Evolutionary conservation across 2,113 vertebrate species (phyloP), one percentile per base, ranked within the genome.

Genomic region (Aspiorhynchus laticeps): DNA sequence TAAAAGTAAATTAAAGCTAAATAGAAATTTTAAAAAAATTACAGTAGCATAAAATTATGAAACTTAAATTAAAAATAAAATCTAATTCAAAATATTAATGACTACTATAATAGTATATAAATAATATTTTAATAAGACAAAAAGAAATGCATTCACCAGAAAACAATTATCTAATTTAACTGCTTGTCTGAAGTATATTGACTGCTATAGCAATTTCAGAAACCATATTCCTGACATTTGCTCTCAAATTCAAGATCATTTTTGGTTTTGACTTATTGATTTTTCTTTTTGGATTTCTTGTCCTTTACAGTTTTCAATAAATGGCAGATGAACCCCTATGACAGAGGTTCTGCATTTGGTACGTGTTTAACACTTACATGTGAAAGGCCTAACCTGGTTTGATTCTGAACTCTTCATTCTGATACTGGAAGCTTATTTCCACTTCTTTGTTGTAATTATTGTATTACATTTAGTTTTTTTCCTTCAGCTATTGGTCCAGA

Each of bases 321-420:
- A 88, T 99, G 98, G 98, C 98, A 99, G 82, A 99, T 99, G 98
- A 99, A 99, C 90, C 98, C 98, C 0, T 99, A 99, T 87, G 98
- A 99, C 59, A 96, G 98, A 95, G 97, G 97, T 84, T 63, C 96
- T 88, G 98, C 98, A 79, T 99, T 99, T 90, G 98, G 98, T 99
- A 93, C 97, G 97, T 95, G 28, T 67, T 43, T 56, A 75, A 43
- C 48, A 5, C 1, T 19, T 26, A 8, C 1, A 26, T 61, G 9
- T 19, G 19, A 21, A 46, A 63, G 5, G 11, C 21, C 8, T 63
- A 48, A 15, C 28, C 48, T 84, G 31, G 4, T 33, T 46, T 61
- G 7, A 19, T 11, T 48, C n/a, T 31, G 14, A 28, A 19, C 15
- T 51, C 15, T 46, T 75, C 24, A 43, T 43, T n/a, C 4, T 21